Conservation (phyloP, 2,797 vertebrate genomes). For the Rhabdophis nuchalis region DNA sequence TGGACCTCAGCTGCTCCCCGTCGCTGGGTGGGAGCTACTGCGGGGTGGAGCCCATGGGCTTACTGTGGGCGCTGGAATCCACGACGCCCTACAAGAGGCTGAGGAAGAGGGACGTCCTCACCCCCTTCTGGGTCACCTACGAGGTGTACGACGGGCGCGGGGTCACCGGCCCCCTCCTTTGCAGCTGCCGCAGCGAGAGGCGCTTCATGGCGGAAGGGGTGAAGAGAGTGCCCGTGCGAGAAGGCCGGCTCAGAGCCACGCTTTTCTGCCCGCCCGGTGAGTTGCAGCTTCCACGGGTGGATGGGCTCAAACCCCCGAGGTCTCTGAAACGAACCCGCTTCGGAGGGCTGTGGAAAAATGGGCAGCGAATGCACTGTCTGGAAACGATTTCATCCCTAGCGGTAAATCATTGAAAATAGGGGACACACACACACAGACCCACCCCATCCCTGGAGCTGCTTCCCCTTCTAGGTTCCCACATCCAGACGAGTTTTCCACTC, state of each 20-base stretch:
- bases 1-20: conserved; percentile 67
- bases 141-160: conserved; percentile 60
- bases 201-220: conserved; percentile 72
- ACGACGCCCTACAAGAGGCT: conserved; percentile 67
- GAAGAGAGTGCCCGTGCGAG: conserved; percentile 70
- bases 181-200: conserved; percentile 69
- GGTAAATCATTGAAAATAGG: background rate
- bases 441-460: background rate
- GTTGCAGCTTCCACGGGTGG: conserved; percentile 3
- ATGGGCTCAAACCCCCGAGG: background rate
- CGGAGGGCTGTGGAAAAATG: background rate
- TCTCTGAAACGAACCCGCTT: background rate
- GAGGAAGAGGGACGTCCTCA: conserved; percentile 73
- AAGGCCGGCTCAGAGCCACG: conserved; percentile 75
- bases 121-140: conserved; percentile 69
- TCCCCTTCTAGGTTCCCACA: background rate
- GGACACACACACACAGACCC: accelerated
- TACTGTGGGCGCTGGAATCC: conserved; percentile 79
- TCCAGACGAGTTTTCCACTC: too few relatives aligned
- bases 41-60: conserved; percentile 83
- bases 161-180: conserved; percentile 53
- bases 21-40: conserved; percentile 76
- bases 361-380: background rate
- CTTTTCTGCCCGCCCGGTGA: conserved; percentile 82
- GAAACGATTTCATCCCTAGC: background rate